A percentile compares a stretch with the other conserved stretches of the same genome.
phyloP scores from a whole-genome alignment of 2,113 vertebrate species.

The Columbina picui region DNA sequence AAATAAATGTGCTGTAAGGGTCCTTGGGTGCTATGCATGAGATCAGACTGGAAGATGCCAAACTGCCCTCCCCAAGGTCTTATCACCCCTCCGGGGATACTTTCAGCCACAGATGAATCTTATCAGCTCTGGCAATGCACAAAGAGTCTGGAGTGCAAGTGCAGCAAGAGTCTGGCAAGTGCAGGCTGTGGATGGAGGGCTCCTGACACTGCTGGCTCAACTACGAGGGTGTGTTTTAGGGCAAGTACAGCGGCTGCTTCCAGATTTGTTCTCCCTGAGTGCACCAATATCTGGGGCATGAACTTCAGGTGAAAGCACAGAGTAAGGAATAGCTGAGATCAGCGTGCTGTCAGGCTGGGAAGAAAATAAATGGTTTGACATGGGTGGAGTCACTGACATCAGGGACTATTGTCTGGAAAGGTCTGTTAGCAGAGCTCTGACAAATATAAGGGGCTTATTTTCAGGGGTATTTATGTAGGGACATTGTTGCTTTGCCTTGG shows the following conservation, averaged over 20 bases:
- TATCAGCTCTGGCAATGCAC: background rate
- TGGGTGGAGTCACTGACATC: background rate
- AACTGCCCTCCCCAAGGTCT: background rate
- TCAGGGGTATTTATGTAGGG: background rate
- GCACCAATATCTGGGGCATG: background rate
- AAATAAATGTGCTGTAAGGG: background rate
- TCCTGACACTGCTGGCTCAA: background rate
- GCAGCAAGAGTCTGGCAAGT: background rate
- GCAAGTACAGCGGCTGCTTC: background rate
- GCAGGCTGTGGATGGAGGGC: too few species aligned
- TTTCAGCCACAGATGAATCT: background rate
- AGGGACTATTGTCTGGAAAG: background rate
- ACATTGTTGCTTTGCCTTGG: background rate
- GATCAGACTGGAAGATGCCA: background rate
- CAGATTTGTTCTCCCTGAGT: background rate
- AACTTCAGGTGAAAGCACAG: background rate
- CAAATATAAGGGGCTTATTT: background rate
- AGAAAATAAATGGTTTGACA: background rate
- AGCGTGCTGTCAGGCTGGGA: rapidly evolving
- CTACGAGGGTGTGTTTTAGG: background rate
- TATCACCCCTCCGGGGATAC: rapidly evolving
- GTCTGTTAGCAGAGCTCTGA: background rate
- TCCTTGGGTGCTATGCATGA: rapidly evolving
- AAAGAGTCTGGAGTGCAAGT: background rate
- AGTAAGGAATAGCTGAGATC: background rate